A percentile compares a stretch with the other conserved stretches of the same genome.
Conservation (phyloP, 1,140 invertebrate genomes). For the Dysdera silvatica region DNA sequence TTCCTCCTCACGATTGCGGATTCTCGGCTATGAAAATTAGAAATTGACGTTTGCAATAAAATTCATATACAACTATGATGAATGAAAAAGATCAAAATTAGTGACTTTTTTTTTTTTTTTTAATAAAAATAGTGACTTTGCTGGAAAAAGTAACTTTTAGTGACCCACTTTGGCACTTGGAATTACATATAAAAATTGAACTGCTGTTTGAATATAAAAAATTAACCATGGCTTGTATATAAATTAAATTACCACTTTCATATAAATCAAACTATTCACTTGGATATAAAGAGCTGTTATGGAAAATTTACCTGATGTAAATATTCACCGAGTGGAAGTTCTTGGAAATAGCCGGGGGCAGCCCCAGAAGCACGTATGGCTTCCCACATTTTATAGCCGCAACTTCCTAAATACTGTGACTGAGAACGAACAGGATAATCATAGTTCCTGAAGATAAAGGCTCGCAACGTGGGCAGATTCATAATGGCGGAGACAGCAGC, state of each 20-base stretch:
- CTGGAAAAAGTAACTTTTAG: background rate
- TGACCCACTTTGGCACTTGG: background rate
- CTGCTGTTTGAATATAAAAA: too few relatives aligned
- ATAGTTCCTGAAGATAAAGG: conserved; percentile 88
- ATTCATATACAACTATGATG: too few relatives aligned
- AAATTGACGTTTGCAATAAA: too few relatives aligned
- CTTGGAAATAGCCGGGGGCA: conserved; percentile 86
- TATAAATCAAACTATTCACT: too few relatives aligned
- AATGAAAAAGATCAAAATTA: too few relatives aligned
- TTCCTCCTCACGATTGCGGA: too few relatives aligned
- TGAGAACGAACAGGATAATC: conserved; percentile 62
- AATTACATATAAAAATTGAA: background rate
- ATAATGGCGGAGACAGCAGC: conserved; percentile 71
- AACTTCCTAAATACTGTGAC: conserved; percentile 70
- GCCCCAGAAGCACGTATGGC: conserved; percentile 82
- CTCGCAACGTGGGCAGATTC: conserved; percentile 65
- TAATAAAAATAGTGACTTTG: background rate
- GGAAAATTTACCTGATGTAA: conserved; percentile 65
- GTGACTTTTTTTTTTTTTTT: too few relatives aligned
- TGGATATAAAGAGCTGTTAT: too few relatives aligned
- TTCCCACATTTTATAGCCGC: conserved; percentile 71
- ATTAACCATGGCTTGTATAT: too few relatives aligned
- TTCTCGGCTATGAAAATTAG: too few relatives aligned
- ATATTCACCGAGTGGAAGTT: conserved; percentile 64
- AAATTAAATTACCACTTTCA: too few relatives aligned